A percentile compares a stretch with the other conserved stretches of the same genome.
Conservation (phyloP, 2,888 invertebrate species). For the Caenorhabditis plicata region DNA sequence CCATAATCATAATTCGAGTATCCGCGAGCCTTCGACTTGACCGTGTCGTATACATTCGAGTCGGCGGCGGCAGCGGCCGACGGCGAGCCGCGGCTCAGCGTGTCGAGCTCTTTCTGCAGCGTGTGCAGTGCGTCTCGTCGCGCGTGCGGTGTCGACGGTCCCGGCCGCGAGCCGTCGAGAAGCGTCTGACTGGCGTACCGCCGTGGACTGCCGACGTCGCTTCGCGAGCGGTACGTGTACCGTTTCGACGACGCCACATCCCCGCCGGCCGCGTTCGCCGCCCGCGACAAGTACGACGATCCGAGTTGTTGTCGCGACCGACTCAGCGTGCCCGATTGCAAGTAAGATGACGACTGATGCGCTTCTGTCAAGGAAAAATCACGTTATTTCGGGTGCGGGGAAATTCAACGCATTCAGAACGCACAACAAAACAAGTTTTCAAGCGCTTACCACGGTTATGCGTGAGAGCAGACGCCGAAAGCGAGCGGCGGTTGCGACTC, state of each 20-base stretch:
- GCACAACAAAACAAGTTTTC: neutral
- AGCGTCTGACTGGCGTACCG: constrained; percentile 64
- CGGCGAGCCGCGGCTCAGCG: constrained; percentile 43
- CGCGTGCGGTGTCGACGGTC: constrained; percentile 63
- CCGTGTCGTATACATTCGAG: constrained; percentile 58
- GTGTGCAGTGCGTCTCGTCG: constrained; percentile 63
- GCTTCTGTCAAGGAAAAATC: constrained; percentile 30
- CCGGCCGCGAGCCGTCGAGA: constrained; percentile 64
- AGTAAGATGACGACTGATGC: constrained; percentile 21
- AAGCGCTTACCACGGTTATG: constrained; percentile 51
- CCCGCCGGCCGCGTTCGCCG: constrained; percentile 39
- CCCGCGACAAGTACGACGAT: constrained; percentile 56
- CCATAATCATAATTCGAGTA: constrained; percentile 63
- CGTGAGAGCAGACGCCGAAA: constrained; percentile 64
- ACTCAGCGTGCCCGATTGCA: constrained; percentile 24
- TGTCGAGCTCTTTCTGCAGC: constrained; percentile 65
- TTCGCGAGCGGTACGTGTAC: constrained; percentile 64
- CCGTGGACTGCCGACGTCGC: constrained; percentile 60
- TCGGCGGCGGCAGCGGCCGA: constrained; percentile 56
- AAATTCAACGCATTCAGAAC: neutral
- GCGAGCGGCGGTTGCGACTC: constrained; percentile 57
- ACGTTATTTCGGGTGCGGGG: constrained; percentile 1
- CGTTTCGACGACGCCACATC: constrained; percentile 58
- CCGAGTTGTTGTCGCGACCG: constrained; percentile 53
- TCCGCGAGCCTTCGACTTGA: constrained; percentile 50